Evolutionary conservation across 2,113 vertebrate species (phyloP).

Genomic region (Tyto alba): DNA sequence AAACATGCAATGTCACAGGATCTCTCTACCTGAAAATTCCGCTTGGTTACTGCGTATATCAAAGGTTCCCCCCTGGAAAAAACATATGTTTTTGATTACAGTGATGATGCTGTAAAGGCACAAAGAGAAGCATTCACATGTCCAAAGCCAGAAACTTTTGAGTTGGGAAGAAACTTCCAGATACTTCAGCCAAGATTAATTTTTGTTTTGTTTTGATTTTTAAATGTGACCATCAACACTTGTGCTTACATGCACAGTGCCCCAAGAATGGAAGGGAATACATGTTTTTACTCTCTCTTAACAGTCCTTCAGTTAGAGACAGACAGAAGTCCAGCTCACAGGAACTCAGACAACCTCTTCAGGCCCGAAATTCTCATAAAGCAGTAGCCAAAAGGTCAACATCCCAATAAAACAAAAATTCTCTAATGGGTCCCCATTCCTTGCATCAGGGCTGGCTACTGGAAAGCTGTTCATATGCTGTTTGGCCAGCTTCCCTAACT

Average conservation of each 20-base stretch:
- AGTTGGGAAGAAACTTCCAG: background rate
- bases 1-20: background rate
- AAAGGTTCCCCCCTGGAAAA: background rate
- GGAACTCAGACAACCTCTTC: background rate
- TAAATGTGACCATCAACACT: background rate
- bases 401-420: background rate
- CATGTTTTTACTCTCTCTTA: background rate
- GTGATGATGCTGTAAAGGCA: background rate
- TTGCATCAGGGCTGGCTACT: background rate
- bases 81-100: background rate
- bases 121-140: background rate
- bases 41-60: background rate
- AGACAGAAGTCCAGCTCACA: background rate
- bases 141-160: background rate
- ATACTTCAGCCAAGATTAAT: background rate
- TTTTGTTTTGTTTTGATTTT: background rate
- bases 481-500: background rate
- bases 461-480: background rate
- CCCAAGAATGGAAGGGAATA: background rate
- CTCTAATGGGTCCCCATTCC: background rate
- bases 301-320: background rate
- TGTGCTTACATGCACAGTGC: background rate
- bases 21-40: constrained; percentile 35
- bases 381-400: background rate
- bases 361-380: background rate